Evolutionary conservation across 2,888 invertebrate species (phyloP), one percentile per base, ranked within the genome.

Genomic region (Philonicus albiceps): DNA sequence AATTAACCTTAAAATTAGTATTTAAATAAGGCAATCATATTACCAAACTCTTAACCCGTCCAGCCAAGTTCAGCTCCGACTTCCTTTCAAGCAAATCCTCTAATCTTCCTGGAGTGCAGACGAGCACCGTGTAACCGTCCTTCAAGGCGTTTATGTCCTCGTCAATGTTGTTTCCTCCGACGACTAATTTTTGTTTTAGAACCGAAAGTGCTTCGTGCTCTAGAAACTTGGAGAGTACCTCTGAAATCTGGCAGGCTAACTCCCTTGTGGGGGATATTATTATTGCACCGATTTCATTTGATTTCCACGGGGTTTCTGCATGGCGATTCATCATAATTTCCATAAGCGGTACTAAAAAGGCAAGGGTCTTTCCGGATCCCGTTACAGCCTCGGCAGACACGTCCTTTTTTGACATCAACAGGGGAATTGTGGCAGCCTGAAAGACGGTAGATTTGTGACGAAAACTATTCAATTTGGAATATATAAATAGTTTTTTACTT

Each of bases 351-450:
- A 99, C 95, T 13, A 99, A 93, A 92, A 99, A 99, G 0, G 99
- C 98, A 55, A 99, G 92, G 0, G 99, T 99, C 93, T 99, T 99
- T 0, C 99, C 99, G 88, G 99, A 99, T 3, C 99, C 99, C 0
- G 99, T 99, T 0, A 99, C 98, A 3, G 99, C 99, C 93, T 99
- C 99, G 0, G 97, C 99, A 0, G 98, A 98, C 16, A 99, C 98
- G 94, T 99, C 99, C 92, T 98, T 99, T 89, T 97, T 96, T 8
- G 95, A 95, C 85, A 99, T 91, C 84, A 99, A 93, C 85, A 98
- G 93, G 0, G 98, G 98, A 90, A 98, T 98, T 86, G 97, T 96
- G 0, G 97, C 97, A 4, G 97, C 96, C 94, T 98, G 94, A 1
- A 94, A 87, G 49, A 75, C 64, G 55, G 55, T 49, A 85, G 83